Evolutionary conservation across 1,140 invertebrate species (phyloP), one percentile per base, ranked within the genome.

Genomic region (Orchesella cincta): DNA sequence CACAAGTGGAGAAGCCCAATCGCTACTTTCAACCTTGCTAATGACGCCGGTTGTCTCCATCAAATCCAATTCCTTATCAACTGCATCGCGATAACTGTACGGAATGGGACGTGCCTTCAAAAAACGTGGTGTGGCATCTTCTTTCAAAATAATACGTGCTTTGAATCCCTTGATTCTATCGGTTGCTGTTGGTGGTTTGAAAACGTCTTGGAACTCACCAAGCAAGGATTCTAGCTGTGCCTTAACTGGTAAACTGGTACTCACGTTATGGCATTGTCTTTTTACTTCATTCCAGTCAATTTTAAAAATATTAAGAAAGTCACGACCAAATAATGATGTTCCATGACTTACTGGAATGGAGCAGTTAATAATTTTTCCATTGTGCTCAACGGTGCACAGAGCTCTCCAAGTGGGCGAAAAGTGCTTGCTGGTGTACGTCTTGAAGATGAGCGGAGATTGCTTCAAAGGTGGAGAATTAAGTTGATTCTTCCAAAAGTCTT

Each of bases 21-120:
- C 83, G 0, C 82, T 80, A 62, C 82, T 77, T 33, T 82, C 81
- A 23, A 85, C 84, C 52, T 67, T 80, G 46, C 79, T 79, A n/a
- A 85, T 86, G 28, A 85, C 81, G 16, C 80, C 77, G 51, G 78
- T 16, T 20, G 73, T n/a, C 39, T 76, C 54, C 76, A 83, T 72
- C 1, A 76, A 74, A 35, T 83, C 77, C 16, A 82, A 54, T 52
- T 79, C 36, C 5, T 57, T 52, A 54, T 79, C 77, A 12, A 82
- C 18, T 28, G 62, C 46, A 0, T 52, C 34, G 14, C 71, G 20
- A 1, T 76, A 33, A 1, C 76, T 73, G 31, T 74, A 33, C 18
- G 78, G 78, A 0, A 80, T 39, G 33, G 76, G 78, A 73, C 78
- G 76, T 33, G 78, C 76, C n/a, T 67, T 67, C 0, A 18, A 14